Base-by-base conservation (phyloP, 1,140 invertebrate genomes). In the Diorhabda carinulata region DNA sequence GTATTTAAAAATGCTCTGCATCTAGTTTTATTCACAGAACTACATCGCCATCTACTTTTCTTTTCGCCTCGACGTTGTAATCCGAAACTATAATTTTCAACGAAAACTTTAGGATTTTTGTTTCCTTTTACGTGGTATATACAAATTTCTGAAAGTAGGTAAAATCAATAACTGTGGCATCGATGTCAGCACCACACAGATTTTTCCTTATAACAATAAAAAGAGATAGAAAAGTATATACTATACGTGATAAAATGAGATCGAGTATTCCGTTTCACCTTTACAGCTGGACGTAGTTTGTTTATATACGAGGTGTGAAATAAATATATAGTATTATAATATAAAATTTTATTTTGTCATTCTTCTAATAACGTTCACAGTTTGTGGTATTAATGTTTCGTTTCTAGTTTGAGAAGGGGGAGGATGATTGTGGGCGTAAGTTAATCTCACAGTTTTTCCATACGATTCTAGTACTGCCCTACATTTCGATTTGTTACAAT, bases 401-500 rank as follows among this genome's bases (percentile, higher is more conserved):
- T 41, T 52, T 5, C 3, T 40, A 8, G 60, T 44, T 2, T 47
- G 40, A 44, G 25, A 5, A 57, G 72, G 70, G 40, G 72, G 63
- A 9, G 42, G 42, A 57, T 71, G 72, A 43, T 73, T 71, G 44
- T 73, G 72, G 4, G 42, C n/a, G 9, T 65, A 58, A 5, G 67
- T 43, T 5, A 73, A 5, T 7, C 67, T 62, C 5, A 73, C 69
- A 6, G 64, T 58, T 61, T 52, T 67, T 58, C 69, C 69, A 8
- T 64, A 61, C 3, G 71, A 71, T 41, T 66, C 61, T 6, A 72
- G 43, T 43, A 64, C 62, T 2, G 71, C 69, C 7, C 57, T 72
- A 52, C 73, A 75, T 68, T 66, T 72, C 10, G 60, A 71, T 59
- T 72, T 72, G 60, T 75, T 71, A 60, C 68, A 71, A 42, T 70